These are phyloP conservation scores for Pantherophis guttatus DNA, from an alignment of 2,113 vertebrate species.

Conservation along the genomic window DNA sequence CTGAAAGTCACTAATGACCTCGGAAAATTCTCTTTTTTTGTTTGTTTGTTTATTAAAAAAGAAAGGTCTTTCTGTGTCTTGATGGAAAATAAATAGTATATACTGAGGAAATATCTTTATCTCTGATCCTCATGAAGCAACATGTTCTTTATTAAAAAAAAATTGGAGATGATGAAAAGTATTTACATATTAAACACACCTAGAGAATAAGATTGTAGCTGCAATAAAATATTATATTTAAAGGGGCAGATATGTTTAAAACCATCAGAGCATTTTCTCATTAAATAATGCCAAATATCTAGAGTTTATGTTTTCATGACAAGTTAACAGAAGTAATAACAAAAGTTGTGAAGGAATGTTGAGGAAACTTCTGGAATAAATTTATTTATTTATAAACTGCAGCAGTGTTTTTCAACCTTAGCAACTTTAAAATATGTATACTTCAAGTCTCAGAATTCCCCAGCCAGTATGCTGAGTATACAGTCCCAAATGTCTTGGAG, in stretches of 20 bases:
- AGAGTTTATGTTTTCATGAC: neutral
- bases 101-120: neutral
- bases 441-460: neutral
- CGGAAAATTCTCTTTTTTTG: neutral
- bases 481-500: neutral
- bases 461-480: neutral
- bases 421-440: neutral
- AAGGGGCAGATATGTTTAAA: accelerated
- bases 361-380: slow-evolving; percentile 22
- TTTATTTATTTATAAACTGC: neutral
- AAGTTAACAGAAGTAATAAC: neutral
- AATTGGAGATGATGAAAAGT: neutral
- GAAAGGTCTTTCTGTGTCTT: neutral
- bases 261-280: neutral
- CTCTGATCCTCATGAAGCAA: neutral
- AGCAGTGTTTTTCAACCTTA: neutral
- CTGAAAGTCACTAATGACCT: neutral
- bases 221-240: neutral
- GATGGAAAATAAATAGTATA: neutral
- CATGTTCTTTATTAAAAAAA: neutral
- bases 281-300: neutral
- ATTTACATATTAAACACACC: neutral
- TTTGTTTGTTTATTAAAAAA: neutral
- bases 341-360: slow-evolving; percentile 16
- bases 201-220: neutral